Percentiles rank a stretch among this genome's conserved stretches.
Conservation (phyloP, 1,140 invertebrate genomes). For the Rhizoglyphus robini region DNA sequence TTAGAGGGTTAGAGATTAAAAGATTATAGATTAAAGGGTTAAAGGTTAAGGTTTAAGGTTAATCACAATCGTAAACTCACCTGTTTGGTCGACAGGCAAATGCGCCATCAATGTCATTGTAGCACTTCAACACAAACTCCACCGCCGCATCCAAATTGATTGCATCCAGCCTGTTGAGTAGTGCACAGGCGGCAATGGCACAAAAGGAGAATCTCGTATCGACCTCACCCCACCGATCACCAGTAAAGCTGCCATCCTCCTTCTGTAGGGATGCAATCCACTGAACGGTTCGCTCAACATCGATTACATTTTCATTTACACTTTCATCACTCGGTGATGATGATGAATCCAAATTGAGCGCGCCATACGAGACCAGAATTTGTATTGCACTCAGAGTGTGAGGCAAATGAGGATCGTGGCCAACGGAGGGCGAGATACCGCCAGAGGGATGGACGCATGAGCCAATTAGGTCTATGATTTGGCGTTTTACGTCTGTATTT, state of each 20-base stretch:
- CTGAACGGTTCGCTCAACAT: constrained; percentile 64
- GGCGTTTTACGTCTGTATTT: constrained; percentile 43
- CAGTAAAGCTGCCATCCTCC: constrained; percentile 86
- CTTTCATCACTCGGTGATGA: no score
- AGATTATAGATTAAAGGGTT: no score
- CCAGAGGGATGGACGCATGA: constrained; percentile 76
- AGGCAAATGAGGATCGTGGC: constrained; percentile 93
- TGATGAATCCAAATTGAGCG: constrained; percentile 47
- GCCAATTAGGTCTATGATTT: constrained; percentile 72
- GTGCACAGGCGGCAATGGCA: constrained; percentile 65
- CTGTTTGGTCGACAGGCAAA: constrained; percentile 92
- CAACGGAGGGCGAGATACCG: constrained; percentile 71
- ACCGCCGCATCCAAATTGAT: constrained; percentile 77
- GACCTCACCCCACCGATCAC: constrained; percentile 95
- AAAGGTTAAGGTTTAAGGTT: no score
- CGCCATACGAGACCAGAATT: constrained; percentile 72
- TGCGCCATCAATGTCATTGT: constrained; percentile 91
- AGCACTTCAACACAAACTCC: constrained; percentile 82
- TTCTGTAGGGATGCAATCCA: constrained; percentile 75
- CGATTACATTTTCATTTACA: constrained; percentile 41
- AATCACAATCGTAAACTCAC: no score
- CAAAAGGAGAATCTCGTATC: constrained; percentile 98
- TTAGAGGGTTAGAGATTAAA: no score
- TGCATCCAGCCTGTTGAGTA: constrained; percentile 58
- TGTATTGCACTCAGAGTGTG: constrained; percentile 88